Evolutionary conservation across 2,888 invertebrate genomes (phyloP).

Genomic region (Philereme transversata): DNA sequence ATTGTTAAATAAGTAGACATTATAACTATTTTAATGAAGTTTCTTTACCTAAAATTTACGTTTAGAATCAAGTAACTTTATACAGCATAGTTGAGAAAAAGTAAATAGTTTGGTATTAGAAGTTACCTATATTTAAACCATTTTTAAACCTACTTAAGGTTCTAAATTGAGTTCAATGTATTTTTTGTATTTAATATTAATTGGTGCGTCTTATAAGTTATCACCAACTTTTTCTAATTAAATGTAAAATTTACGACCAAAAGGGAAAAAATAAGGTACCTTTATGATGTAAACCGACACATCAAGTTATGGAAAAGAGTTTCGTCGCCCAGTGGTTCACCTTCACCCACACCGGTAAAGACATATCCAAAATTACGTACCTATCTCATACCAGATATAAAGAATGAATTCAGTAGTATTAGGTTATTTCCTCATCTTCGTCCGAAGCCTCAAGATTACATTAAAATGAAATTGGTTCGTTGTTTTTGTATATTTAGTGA

Average conservation of each 20-base stretch:
- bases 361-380: constrained; percentile 32
- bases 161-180: no score
- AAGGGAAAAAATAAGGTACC: constrained; percentile 3
- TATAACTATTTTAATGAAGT: no score
- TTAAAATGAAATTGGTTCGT: constrained; percentile 60
- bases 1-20: no score
- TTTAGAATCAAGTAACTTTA: no score
- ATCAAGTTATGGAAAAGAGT: constrained; percentile 30
- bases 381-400: constrained; percentile 47
- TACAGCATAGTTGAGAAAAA: no score
- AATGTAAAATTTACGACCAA: neutral
- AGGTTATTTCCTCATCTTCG: constrained; percentile 47
- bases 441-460: constrained; percentile 41
- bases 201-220: no score
- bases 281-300: constrained; percentile 15
- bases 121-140: no score
- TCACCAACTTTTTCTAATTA: neutral
- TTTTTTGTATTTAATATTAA: no score
- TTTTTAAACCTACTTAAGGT: no score
- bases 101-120: no score
- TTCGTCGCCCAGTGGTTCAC: constrained; percentile 51
- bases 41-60: no score
- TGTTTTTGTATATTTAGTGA: constrained; percentile 38
- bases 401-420: constrained; percentile 41
- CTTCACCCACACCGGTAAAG: constrained; percentile 49